A percentile compares a stretch with the other conserved stretches of the same genome.
Evolutionary conservation across 2,113 vertebrate genomes (phyloP).

Genomic region (Coryphaenoides rupestris): DNA sequence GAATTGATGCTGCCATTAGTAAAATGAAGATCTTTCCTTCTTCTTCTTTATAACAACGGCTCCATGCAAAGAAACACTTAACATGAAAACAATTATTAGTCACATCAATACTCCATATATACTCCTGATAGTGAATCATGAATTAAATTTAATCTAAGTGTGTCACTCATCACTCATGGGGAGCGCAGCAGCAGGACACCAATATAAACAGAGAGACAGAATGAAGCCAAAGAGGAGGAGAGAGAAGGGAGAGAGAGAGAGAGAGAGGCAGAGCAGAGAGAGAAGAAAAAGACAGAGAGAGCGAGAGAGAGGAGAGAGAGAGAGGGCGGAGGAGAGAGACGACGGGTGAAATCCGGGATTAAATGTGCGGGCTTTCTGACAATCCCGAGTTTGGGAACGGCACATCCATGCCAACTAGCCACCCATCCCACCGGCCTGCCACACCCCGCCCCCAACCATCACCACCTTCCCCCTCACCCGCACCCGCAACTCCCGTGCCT

Average conservation of each 20-base stretch:
- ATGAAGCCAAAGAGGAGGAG: conserved; percentile 14
- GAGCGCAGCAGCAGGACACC: conserved; percentile 6
- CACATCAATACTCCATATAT: too few relatives aligned
- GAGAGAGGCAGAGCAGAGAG: too few relatives aligned
- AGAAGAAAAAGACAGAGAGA: too few relatives aligned
- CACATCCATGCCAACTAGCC: conserved; percentile 31
- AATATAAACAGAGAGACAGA: conserved; percentile 26
- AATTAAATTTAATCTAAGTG: too few relatives aligned
- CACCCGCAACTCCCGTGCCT: conserved; percentile 21
- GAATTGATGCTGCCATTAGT: too few relatives aligned
- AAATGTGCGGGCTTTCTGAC: conserved; percentile 62
- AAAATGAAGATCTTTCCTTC: too few relatives aligned
- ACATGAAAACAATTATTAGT: too few relatives aligned
- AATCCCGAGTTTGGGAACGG: conserved; percentile 55
- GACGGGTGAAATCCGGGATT: conserved; percentile 68
- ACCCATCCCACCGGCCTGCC: conserved; percentile 3
- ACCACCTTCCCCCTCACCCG: background rate
- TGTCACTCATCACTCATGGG: too few relatives aligned
- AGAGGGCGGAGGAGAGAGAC: conserved; percentile 36
- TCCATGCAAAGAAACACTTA: too few relatives aligned
- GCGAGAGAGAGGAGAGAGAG: conserved; percentile 10
- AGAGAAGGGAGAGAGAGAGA: too few relatives aligned
- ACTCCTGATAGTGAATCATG: too few relatives aligned
- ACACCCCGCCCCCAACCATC: conserved; percentile 18
- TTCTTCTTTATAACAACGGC: too few relatives aligned